Percentiles rank a stretch among this genome's conserved stretches.
Conservation (phyloP, 2,888 invertebrate genomes). For the Luperina testacea region DNA sequence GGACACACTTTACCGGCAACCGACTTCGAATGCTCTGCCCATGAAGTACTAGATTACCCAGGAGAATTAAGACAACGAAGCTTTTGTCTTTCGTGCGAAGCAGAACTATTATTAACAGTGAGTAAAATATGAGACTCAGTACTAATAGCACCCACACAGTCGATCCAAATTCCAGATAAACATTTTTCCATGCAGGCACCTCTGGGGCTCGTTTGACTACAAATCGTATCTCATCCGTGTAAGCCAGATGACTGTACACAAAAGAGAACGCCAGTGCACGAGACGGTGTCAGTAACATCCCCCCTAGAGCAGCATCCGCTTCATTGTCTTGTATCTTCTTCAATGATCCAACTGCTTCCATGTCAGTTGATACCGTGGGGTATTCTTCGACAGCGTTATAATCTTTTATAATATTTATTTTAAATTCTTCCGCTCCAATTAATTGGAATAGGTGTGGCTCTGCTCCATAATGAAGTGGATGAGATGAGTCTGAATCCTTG, state of each 20-base stretch:
- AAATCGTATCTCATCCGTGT: slow-evolving; percentile 57
- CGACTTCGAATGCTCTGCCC: slow-evolving; percentile 47
- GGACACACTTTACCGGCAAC: slow-evolving; percentile 49
- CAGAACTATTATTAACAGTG: slow-evolving; percentile 45
- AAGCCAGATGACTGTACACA: slow-evolving; percentile 45
- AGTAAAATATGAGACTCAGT: slow-evolving; percentile 50
- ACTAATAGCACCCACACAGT: slow-evolving; percentile 59
- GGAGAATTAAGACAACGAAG: slow-evolving; percentile 39
- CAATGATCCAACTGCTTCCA: slow-evolving; percentile 70
- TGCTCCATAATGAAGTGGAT: slow-evolving; percentile 58
- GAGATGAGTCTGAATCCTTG: slow-evolving; percentile 27
- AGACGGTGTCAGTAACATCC: slow-evolving; percentile 51
- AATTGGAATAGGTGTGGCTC: slow-evolving; percentile 72
- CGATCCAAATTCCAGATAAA: slow-evolving; percentile 64
- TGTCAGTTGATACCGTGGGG: slow-evolving; percentile 66
- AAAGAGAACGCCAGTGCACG: slow-evolving; percentile 54
- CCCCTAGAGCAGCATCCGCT: slow-evolving; percentile 53
- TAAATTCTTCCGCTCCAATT: slow-evolving; percentile 73
- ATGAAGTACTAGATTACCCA: slow-evolving; percentile 46
- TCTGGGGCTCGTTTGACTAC: slow-evolving; percentile 48
- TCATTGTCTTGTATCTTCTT: slow-evolving; percentile 58
- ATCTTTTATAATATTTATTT: slow-evolving; percentile 68
- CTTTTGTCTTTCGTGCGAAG: slow-evolving; percentile 56
- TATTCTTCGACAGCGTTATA: slow-evolving; percentile 65
- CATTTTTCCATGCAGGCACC: slow-evolving; percentile 59